Evolutionary conservation across 1,140 invertebrate species (phyloP).

Genomic region (Pseudomyrmex pallidus): DNA sequence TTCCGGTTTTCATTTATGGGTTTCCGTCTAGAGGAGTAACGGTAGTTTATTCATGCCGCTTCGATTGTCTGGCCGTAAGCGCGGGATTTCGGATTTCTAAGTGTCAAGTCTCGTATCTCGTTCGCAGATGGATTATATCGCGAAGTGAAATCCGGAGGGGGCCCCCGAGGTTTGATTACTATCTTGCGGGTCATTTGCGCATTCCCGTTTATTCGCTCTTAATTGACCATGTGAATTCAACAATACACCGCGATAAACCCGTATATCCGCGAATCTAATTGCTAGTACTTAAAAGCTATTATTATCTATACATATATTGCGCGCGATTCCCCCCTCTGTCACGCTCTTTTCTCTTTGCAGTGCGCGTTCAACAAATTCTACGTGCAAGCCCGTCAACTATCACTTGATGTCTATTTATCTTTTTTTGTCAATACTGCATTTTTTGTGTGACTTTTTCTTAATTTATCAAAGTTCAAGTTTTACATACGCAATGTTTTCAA

Average conservation of each 20-base stretch:
- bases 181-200: slow-evolving; percentile 74
- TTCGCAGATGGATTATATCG: slow-evolving; percentile 3
- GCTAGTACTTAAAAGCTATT: slow-evolving; percentile 31
- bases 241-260: slow-evolving; percentile 18
- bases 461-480: not conserved
- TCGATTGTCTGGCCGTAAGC: slow-evolving; percentile 46
- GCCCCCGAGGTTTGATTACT: slow-evolving; percentile 65
- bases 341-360: not conserved
- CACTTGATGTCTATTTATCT: not conserved
- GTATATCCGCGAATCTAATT: slow-evolving; percentile 60
- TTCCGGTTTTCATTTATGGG: slow-evolving; percentile 19
- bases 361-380: not conserved
- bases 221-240: slow-evolving; percentile 69
- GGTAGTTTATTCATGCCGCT: slow-evolving; percentile 41
- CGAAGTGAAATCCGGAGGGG: not conserved
- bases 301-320: too few relatives aligned
- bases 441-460: not conserved
- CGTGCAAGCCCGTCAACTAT: not conserved
- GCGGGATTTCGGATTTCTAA: slow-evolving; percentile 17
- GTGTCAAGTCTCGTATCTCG: slow-evolving; percentile 32
- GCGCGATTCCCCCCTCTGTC: not conserved
- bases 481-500: too few relatives aligned
- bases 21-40: slow-evolving; percentile 24
- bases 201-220: slow-evolving; percentile 68
- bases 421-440: not conserved